A percentile compares a stretch with the other conserved stretches of the same genome.
phyloP scores from a whole-genome alignment of 2,797 vertebrate species.

The Tarsius wallacei region DNA sequence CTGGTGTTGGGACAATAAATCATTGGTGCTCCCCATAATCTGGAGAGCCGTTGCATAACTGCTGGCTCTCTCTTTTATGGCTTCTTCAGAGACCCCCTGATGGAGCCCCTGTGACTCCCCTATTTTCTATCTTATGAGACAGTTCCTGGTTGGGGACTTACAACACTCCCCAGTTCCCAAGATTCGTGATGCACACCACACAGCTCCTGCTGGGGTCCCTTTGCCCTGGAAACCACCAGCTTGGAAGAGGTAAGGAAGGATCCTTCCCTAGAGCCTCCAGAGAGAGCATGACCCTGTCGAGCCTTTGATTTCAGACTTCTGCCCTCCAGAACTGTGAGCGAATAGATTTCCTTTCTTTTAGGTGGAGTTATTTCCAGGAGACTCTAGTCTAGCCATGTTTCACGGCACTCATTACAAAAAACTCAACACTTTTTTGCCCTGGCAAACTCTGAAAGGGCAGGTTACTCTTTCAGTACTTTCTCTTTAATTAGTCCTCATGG shows the following conservation, averaged over 20 bases:
- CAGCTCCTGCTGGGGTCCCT: not conserved
- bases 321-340: too few species aligned
- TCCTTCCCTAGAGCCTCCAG: too few species aligned
- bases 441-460: not conserved
- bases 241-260: too few species aligned
- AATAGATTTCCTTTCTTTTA: not conserved
- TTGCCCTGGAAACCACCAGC: not conserved
- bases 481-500: not conserved
- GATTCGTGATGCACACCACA: not conserved
- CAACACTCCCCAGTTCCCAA: not conserved
- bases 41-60: not conserved
- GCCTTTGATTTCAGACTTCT: too few species aligned
- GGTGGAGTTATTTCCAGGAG: not conserved
- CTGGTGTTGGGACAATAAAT: not conserved
- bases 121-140: not conserved
- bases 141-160: not conserved
- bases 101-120: not conserved
- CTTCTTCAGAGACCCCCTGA: not conserved
- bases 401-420: not conserved
- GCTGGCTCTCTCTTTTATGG: not conserved
- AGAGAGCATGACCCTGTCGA: too few species aligned
- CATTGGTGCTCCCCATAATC: not conserved
- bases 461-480: not conserved
- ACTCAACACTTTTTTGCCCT: not conserved
- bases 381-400: not conserved